Percentiles rank a stretch among this genome's conserved stretches.
phyloP scores from a whole-genome alignment of 2,888 invertebrate species.

The Cantharis rustica region DNA sequence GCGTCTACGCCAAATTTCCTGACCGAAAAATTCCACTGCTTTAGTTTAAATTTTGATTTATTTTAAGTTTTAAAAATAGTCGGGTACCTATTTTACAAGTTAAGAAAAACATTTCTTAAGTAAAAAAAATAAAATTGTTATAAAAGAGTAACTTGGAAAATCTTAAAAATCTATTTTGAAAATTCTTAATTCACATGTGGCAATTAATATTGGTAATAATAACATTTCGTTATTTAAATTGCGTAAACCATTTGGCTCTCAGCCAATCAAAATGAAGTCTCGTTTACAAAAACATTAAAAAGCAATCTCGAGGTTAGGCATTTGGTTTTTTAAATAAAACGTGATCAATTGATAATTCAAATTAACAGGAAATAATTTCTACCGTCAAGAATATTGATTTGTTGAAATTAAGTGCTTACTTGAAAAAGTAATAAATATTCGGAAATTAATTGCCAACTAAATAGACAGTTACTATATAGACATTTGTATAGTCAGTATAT shows the following conservation, averaged over 20 bases:
- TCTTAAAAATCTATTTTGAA: background rate
- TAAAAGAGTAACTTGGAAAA: background rate
- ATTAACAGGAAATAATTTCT: background rate
- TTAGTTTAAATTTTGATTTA: background rate
- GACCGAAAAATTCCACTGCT: background rate
- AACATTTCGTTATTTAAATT: background rate
- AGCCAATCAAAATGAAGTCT: background rate
- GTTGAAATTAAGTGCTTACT: background rate
- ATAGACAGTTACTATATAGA: background rate
- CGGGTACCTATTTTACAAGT: background rate
- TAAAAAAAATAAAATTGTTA: background rate
- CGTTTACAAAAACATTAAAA: background rate
- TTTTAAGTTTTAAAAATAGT: background rate
- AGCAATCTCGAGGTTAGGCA: background rate
- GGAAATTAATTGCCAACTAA: background rate
- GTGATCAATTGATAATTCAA: background rate
- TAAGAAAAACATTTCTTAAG: background rate
- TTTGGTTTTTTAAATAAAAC: background rate
- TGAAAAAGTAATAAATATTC: background rate
- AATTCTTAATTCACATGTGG: background rate
- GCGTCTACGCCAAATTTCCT: background rate
- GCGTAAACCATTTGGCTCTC: background rate
- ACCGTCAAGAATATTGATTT: background rate
- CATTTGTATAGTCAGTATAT: background rate
- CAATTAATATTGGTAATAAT: background rate